Evolutionary conservation across 2,113 vertebrate species (phyloP), one percentile per base, ranked within the genome.

Genomic region (Microcebus ravelobensis): DNA sequence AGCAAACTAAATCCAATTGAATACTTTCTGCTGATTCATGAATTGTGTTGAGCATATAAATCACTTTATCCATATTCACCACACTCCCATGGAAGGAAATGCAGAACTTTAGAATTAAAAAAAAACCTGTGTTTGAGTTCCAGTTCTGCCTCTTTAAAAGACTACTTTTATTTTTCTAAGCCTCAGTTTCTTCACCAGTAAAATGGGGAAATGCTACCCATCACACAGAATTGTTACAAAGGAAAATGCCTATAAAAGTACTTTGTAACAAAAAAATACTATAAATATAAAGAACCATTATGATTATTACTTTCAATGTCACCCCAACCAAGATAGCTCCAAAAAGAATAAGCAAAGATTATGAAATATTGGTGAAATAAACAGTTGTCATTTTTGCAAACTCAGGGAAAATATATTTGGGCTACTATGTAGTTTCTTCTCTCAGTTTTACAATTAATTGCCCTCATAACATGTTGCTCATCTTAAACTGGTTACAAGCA

Each of bases 401-500:
- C 13, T 52, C 21, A 63, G 48, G 27, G 79, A 92, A 94, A 94
- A 90, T 65, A 67, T 36, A 68, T 91, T 76, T 84, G 80, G 34
- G 79, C 27, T 59, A 13, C 45, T 42, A 13, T 21, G 36, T 80
- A 67, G 45, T 67, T 87, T 94, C 14, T 88, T 90, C 45, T 91
- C 76, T 96, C 45, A 67, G 68, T 76, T 93, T 88, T 74, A 27
- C 68, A 73, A 63, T 80, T 73, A 59, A 39, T 80, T 81, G 20
- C 67, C 31, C 18, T 92, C 31, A 45, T 91, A 87, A 52, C 18
- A 73, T 36, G 5, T 77, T 94, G 2, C 39, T 96, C 42, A 85
- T 76, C 21, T 96, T 90, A 91, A 87, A 68, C n/a, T 94, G 36
- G 39, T 85, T 86, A 65, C 57, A 86, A 95, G 17, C 31, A 87